A percentile compares a stretch with the other conserved stretches of the same genome.
Evolutionary conservation across 2,797 vertebrate species (phyloP).

Genomic region (Poliocrania exsul): DNA sequence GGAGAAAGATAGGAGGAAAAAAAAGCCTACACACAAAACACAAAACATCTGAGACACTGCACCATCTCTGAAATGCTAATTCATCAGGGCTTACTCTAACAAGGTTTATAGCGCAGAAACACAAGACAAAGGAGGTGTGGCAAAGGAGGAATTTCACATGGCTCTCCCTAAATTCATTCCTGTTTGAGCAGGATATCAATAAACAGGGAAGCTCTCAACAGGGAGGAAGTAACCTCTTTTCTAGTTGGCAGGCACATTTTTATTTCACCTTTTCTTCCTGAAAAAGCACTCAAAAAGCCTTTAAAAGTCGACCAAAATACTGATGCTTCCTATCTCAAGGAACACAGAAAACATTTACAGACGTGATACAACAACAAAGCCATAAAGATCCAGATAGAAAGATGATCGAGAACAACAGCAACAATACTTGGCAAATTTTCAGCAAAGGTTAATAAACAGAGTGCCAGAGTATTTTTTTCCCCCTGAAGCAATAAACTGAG

Average conservation of each 20-base stretch:
- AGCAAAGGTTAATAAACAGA: neutral
- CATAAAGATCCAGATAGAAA: neutral
- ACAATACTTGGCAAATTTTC: neutral
- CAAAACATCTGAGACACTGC: neutral
- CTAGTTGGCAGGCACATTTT: neutral
- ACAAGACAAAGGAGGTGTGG: neutral
- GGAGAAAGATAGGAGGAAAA: neutral
- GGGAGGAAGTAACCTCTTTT: neutral
- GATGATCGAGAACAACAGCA: neutral
- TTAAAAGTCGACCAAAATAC: neutral
- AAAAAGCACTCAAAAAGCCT: neutral
- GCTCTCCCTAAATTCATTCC: neutral
- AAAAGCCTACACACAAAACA: neutral
- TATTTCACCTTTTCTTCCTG: neutral
- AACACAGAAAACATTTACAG: constrained; percentile 22
- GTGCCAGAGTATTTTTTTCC: neutral
- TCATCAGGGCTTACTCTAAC: neutral
- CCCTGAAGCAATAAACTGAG: neutral
- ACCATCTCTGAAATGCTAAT: neutral
- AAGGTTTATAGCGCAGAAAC: neutral
- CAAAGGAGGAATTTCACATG: neutral
- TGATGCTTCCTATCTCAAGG: neutral
- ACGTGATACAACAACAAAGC: neutral
- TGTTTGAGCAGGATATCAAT: neutral
- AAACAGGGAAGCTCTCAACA: neutral